Evolutionary conservation across 2,888 invertebrate genomes (phyloP).

Genomic region (Stenichneumon culpator): DNA sequence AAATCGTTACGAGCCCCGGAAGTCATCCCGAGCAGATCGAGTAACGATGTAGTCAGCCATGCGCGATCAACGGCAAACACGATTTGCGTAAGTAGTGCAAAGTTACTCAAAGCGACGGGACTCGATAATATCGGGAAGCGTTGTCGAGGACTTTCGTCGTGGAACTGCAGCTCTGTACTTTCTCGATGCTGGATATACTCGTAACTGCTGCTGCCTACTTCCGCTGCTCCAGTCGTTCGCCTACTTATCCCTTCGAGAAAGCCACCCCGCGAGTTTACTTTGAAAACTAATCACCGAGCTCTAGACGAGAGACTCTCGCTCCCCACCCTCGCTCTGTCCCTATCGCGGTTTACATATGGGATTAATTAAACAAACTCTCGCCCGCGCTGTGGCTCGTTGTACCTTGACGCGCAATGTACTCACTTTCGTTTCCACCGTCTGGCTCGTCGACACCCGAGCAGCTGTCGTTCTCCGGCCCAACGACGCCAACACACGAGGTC

Average conservation of each 20-base stretch:
- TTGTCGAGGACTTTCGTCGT: conserved; percentile 40
- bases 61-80: neutral
- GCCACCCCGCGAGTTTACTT: conserved; percentile 51
- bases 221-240: conserved; percentile 45
- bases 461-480: conserved; percentile 45
- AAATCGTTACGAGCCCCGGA: neutral
- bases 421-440: conserved; percentile 55
- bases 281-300: conserved; percentile 71
- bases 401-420: conserved; percentile 10
- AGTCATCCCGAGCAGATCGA: conserved; percentile 45
- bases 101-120: conserved; percentile 19
- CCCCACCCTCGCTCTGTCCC: neutral
- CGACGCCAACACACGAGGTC: conserved; percentile 34
- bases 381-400: neutral
- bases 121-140: conserved; percentile 50
- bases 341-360: conserved; percentile 53
- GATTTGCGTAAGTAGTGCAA: conserved; percentile 15
- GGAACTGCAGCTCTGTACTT: conserved; percentile 23
- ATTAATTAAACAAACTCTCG: conserved; percentile 71
- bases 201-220: too few relatives aligned
- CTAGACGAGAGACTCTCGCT: conserved; percentile 30
- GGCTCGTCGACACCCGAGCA: conserved; percentile 49
- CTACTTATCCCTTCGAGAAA: conserved; percentile 51
- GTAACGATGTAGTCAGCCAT: conserved; percentile 48
- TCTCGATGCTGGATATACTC: neutral